Conservation (phyloP, 64 coral and sea anemone species). For the Astreopora myriophthalma region DNA sequence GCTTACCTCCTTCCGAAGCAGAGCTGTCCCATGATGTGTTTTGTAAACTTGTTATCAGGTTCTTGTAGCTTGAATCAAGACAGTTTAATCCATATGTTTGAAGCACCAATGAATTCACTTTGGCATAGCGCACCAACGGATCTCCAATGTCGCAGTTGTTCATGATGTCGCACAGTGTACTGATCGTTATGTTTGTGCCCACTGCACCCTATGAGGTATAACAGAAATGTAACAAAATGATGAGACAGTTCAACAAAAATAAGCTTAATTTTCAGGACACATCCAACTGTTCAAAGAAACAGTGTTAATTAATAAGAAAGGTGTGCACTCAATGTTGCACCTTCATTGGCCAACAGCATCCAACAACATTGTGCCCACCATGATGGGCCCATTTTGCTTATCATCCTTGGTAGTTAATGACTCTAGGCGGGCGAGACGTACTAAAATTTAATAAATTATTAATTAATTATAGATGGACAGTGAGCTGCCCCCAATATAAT, state of each 20-base stretch:
- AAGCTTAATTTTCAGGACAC: too few relatives aligned
- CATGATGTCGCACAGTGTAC: slow-evolving; percentile 93
- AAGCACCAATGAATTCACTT: slow-evolving; percentile 85
- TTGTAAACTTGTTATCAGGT: slow-evolving; percentile 61
- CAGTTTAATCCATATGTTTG: slow-evolving; percentile 81
- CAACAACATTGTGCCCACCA: too few relatives aligned
- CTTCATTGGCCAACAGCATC: too few relatives aligned
- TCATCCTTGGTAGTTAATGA: too few relatives aligned
- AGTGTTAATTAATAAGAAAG: too few relatives aligned
- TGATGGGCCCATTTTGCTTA: too few relatives aligned
- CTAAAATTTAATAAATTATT: too few relatives aligned
- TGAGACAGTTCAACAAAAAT: background rate
- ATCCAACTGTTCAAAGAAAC: too few relatives aligned
- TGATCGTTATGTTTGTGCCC: slow-evolving; percentile 96
- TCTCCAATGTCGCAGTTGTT: slow-evolving; percentile 74
- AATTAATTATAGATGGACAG: too few relatives aligned
- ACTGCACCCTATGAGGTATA: slow-evolving; percentile 69
- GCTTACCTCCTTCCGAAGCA: slow-evolving; percentile 92
- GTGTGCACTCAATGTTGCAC: too few relatives aligned
- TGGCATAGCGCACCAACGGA: slow-evolving; percentile 76
- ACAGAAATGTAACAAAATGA: background rate
- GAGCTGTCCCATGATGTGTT: slow-evolving; percentile 87
- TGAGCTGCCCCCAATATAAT: too few relatives aligned
- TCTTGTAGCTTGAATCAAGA: slow-evolving; percentile 81
- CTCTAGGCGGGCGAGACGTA: too few relatives aligned